A percentile compares a stretch with the other conserved stretches of the same genome.
Conservation (phyloP, 2,797 vertebrate genomes). For the Sebastes baramenuke region DNA sequence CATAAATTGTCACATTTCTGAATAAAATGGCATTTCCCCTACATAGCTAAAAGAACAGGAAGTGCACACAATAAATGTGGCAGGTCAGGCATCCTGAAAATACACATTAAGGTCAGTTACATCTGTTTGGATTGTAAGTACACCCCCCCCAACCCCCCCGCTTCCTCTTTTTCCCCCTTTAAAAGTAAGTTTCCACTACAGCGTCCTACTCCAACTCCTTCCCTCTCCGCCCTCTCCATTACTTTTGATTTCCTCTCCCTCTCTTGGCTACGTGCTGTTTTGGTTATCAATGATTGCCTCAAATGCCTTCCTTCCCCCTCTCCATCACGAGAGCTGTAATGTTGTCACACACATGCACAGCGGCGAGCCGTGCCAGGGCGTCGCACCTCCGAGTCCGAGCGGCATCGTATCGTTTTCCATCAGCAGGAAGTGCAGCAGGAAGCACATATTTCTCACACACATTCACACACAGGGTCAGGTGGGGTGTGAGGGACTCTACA, state of each 20-base stretch:
- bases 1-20: not conserved
- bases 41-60: not conserved
- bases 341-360: constrained; percentile 46
- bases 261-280: constrained; percentile 51
- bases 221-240: constrained; percentile 40
- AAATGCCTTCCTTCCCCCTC: constrained; percentile 65
- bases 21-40: not conserved
- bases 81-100: not conserved
- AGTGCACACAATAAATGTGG: constrained; percentile 5
- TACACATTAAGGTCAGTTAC: not conserved
- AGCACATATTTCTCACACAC: constrained; percentile 41
- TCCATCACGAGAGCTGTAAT: constrained; percentile 59
- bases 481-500: not conserved
- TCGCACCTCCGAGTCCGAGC: constrained; percentile 12
- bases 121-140: not conserved
- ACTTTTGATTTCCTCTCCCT: constrained; percentile 54
- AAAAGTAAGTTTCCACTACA: constrained; percentile 18
- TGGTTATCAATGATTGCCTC: constrained; percentile 63
- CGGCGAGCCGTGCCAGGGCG: constrained; percentile 8
- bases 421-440: constrained; percentile 45
- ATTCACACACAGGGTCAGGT: constrained; percentile 27
- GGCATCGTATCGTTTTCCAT: constrained; percentile 39
- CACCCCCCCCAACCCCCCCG: not conserved
- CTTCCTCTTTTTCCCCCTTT: not conserved
- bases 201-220: not conserved